Conservation (phyloP, 2,113 vertebrate species). For the Etheostoma cragini region DNA sequence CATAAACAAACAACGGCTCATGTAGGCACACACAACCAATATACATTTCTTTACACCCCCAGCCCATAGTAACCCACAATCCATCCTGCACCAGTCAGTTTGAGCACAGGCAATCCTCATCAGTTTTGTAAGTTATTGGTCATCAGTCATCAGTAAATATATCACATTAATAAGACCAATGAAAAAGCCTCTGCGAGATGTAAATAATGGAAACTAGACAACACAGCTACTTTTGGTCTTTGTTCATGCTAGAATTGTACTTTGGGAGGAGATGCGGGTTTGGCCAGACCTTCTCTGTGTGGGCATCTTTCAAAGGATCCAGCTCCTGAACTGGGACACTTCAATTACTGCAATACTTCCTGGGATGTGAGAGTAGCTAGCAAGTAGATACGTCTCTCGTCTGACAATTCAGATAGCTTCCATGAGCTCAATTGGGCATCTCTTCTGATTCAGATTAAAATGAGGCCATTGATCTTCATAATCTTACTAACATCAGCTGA, state of each 20-base stretch:
- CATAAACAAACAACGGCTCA: neutral
- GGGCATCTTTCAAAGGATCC: conserved; percentile 2
- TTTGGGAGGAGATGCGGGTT: neutral
- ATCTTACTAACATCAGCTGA: conserved; percentile 20
- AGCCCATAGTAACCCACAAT: neutral
- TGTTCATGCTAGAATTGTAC: neutral
- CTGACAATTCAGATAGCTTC: conserved; percentile 32
- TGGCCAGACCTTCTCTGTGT: neutral
- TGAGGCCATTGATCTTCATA: conserved; percentile 41
- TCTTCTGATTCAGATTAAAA: conserved; percentile 23
- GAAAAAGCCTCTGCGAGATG: neutral
- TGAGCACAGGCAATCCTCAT: neutral
- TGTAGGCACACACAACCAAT: neutral
- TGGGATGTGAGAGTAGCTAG: conserved; percentile 6
- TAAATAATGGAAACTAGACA: conserved; percentile 1
- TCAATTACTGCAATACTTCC: conserved; percentile 10
- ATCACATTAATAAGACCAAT: neutral
- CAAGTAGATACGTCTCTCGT: conserved; percentile 12
- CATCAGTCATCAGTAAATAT: neutral
- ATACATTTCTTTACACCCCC: neutral
- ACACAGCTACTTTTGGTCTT: neutral
- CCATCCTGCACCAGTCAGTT: neutral
- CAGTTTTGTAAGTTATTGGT: neutral
- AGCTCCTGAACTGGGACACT: conserved; percentile 3
- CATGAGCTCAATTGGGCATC: neutral